Conservation (phyloP, 2,888 invertebrate genomes). For the Heliconius aoede region DNA sequence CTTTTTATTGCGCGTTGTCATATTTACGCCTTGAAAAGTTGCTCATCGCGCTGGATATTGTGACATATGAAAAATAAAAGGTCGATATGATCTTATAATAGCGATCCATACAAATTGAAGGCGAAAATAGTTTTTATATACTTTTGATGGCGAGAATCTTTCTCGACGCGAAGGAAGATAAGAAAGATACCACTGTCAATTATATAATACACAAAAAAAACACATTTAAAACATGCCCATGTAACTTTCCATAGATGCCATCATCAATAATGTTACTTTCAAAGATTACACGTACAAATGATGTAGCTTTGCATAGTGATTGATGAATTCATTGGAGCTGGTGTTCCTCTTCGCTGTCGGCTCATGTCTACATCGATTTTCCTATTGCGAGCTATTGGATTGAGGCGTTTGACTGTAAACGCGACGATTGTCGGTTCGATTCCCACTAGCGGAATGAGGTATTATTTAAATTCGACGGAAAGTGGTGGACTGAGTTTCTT, state of each 20-base stretch:
- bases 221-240: not conserved
- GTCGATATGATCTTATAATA: too few species aligned
- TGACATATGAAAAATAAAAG: too few species aligned
- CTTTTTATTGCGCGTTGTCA: too few species aligned
- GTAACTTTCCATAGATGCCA: slow-evolving; percentile 25
- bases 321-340: slow-evolving; percentile 23
- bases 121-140: too few species aligned
- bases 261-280: slow-evolving; percentile 36
- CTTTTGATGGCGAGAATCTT: too few species aligned
- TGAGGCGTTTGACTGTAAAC: not conserved
- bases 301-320: slow-evolving; percentile 34
- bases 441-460: not conserved
- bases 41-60: too few species aligned
- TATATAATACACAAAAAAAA: not conserved
- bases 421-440: not conserved
- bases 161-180: not conserved
- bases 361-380: slow-evolving; percentile 4
- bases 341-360: slow-evolving; percentile 12
- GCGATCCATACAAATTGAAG: too few species aligned
- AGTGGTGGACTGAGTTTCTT: too few species aligned
- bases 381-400: not conserved
- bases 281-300: slow-evolving; percentile 30
- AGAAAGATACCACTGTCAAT: slow-evolving; percentile 3
- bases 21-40: too few species aligned
- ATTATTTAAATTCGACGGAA: too few species aligned